A percentile compares a stretch with the other conserved stretches of the same genome.
These are phyloP conservation scores for Lepisosteus oculatus DNA, from an alignment of 2,113 vertebrate genomes.

Conservation along the genomic window DNA sequence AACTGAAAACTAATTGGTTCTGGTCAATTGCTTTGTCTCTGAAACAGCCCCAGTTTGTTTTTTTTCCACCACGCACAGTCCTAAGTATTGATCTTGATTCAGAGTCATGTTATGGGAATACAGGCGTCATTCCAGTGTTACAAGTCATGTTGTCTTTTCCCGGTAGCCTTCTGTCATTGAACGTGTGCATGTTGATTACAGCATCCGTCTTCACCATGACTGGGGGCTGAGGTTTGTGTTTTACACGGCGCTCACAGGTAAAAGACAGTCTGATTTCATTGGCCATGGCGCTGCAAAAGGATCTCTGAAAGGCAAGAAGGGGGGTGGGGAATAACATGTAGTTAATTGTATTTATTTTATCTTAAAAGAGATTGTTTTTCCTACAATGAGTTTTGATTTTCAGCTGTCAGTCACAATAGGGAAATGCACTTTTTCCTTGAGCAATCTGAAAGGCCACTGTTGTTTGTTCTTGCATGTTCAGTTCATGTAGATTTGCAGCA, in stretches of 20 bases:
- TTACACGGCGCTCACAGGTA: slow-evolving; percentile 92
- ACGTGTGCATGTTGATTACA: slow-evolving; percentile 97
- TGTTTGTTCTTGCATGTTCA: no score
- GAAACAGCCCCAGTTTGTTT: slow-evolving; percentile 55
- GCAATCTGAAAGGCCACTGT: no score
- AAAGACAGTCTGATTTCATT: slow-evolving; percentile 95
- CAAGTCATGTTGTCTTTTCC: slow-evolving; percentile 95
- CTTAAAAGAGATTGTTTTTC: no score
- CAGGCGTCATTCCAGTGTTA: slow-evolving; percentile 85
- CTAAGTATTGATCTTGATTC: slow-evolving; percentile 29
- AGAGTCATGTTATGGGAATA: slow-evolving; percentile 77
- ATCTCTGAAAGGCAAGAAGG: slow-evolving; percentile 80
- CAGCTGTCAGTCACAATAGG: no score
- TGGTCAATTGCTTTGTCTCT: slow-evolving; percentile 67
- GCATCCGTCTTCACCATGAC: slow-evolving; percentile 88
- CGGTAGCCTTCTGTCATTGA: slow-evolving; percentile 94
- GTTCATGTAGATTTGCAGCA: no score
- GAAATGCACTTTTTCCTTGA: no score
- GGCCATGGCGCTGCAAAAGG: slow-evolving; percentile 93
- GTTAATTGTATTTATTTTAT: no score
- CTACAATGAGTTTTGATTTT: no score
- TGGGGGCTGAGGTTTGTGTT: slow-evolving; percentile 83
- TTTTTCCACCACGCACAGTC: slow-evolving; percentile 47
- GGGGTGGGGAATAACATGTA: slow-evolving; percentile 30
- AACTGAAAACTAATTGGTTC: slow-evolving; percentile 62